Evolutionary conservation across 2,113 vertebrate species (phyloP), one percentile per base, ranked within the genome.

Genomic region (Gasterosteus aculeatus): DNA sequence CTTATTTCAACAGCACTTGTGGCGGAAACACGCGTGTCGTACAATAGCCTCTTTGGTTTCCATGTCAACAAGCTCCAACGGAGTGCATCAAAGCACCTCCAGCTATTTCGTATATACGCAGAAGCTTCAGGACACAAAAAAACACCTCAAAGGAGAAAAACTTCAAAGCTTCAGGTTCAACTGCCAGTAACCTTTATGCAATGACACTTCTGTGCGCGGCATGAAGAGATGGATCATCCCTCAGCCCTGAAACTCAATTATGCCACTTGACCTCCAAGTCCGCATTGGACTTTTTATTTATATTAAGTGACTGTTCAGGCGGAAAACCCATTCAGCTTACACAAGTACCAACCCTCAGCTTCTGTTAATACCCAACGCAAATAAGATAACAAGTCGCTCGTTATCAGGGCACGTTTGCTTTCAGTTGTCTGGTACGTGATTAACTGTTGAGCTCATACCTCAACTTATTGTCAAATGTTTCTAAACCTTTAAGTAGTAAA

Each of bases 11-110:
- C 54, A 63, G 75, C 70, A 77, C 49, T 57, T 60, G 61, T 60
- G 41, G 72, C 63, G 72, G 35, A 78, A 87, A 62, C 72, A 65
- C 41, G 74, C 38, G 11, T 26, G 22, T 84, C 69, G 69, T 53
- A 84, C 82, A 72, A 80, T n/a, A 72, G 65, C 65, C 74, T 81
- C 58, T 74, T 87, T 60, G 73, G 87, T 89, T 91, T 85, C 80
- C 83, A 87, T 85, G 86, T 85, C 85, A 85, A 90, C 86, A 79
- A 31, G 77, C 75, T 70, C 65, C 10, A 49, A 31, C 57, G 7
- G 70, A 51, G 58, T 8, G 62, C 65, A 70, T 72, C 59, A 78
- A 75, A 79, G 69, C 57, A 69, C 76, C 66, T 76, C 56, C 57
- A 31, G 59, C 19, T 62, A 63, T 72, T 72, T 85, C 12, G 57